Evolutionary conservation across 2,113 vertebrate species (phyloP).

Genomic region (Boulengerochromis microlepis): DNA sequence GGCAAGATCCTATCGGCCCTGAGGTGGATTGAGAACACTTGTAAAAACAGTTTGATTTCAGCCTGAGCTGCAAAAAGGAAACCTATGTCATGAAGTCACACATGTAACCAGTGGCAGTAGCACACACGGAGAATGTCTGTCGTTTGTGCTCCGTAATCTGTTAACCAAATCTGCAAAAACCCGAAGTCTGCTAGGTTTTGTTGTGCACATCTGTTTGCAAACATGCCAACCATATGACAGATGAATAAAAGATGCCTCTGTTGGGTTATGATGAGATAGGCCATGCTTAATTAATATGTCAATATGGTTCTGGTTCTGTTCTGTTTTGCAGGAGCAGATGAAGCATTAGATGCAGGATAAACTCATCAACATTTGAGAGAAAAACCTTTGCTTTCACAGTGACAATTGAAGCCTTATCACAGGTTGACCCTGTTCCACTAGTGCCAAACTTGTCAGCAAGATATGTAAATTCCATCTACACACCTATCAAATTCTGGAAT

Average conservation of each 20-base stretch:
- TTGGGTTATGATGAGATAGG: constrained; percentile 14
- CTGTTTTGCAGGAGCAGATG: not conserved
- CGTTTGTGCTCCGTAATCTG: not conserved
- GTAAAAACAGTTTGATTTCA: not conserved
- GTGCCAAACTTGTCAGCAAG: not conserved
- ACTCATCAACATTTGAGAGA: not conserved
- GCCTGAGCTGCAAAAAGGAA: not conserved
- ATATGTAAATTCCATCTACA: not conserved
- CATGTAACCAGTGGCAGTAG: not conserved
- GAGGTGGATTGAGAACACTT: not conserved
- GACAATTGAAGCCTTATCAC: not conserved
- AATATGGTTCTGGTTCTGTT: not conserved
- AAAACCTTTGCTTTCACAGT: not conserved
- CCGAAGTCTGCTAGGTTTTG: not conserved
- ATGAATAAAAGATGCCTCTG: constrained; percentile 54
- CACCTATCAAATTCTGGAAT: not conserved
- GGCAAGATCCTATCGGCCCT: constrained; percentile 5
- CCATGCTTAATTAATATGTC: constrained; percentile 53
- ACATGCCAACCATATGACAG: constrained; percentile 29
- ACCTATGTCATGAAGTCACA: not conserved
- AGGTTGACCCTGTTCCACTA: not conserved
- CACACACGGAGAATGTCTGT: not conserved
- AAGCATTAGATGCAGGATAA: constrained; percentile 5
- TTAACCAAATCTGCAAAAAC: not conserved
- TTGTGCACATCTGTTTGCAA: constrained; percentile 37